Base-by-base conservation (phyloP, 2,113 vertebrate species). In the Sinocyclocheilus anshuiensis region DNA sequence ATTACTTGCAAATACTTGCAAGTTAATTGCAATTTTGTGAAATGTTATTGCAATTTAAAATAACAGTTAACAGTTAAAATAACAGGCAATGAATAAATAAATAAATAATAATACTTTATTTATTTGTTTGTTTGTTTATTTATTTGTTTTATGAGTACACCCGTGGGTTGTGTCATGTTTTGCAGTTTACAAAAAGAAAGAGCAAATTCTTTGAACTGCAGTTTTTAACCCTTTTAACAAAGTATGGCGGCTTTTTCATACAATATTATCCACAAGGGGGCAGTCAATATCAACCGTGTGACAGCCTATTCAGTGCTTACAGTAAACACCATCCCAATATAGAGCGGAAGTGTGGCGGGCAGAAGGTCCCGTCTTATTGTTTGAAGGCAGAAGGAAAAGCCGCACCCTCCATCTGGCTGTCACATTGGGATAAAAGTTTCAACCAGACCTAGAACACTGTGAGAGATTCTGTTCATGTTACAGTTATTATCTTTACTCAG, bases 341-440 rank as follows among this genome's bases (percentile, higher is more conserved):
- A 77, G 86, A 69, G 63, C 87, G 89, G 91, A 90, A 90, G 89
- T 90, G 42, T 77, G 81, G 83, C n/a, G 84, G 84, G 83, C 50
- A 42, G 84, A 84, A 71, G 75, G 79, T 89, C 29, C 88, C 36
- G 81, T 89, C 86, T 86, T 85, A 86, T 92, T 91, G 91, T 91
- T 59, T 82, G 61, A 81, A 86, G 29, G 63, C 83, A 78, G 83
- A 84, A 93, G 93, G 92, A 92, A 82, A 82, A 93, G 91, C 83
- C 80, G 39, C 76, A 71, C 79, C 88, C 91, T 89, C 88, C 86
- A 88, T 87, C 87, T 87, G 81, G 36, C 81, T 88, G 83, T 82
- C 88, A 88, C 69, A 45, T 53, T 71, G 77, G 61, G 88, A 63
- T 89, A 85, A 6, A 61, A 42, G 50, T 63, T 45, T 69, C 81